A percentile compares a stretch with the other conserved stretches of the same genome.
Conservation (phyloP, 2,888 invertebrate species). For the Tribolium freemani region DNA sequence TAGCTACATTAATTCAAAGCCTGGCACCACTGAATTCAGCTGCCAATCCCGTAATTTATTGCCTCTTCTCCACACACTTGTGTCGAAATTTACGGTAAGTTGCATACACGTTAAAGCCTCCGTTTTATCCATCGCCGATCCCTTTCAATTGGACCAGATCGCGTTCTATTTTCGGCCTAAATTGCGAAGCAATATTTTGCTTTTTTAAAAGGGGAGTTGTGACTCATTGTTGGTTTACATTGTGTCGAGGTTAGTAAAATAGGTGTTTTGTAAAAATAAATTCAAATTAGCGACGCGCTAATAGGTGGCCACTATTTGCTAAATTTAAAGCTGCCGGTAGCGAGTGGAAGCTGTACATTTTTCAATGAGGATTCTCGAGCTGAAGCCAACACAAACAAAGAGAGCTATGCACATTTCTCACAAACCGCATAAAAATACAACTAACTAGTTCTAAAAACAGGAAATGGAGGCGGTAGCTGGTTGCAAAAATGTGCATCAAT, state of each 20-base stretch:
- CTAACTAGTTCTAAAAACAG: background rate
- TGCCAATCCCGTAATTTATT: slow-evolving; percentile 95
- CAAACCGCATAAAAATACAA: background rate
- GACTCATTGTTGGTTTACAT: background rate
- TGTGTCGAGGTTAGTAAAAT: background rate
- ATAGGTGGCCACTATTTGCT: background rate
- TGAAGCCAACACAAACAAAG: background rate
- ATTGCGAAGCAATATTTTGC: background rate
- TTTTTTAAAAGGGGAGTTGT: background rate
- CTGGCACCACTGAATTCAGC: slow-evolving; percentile 94
- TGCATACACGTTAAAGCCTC: slow-evolving; percentile 8
- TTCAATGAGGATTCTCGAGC: background rate
- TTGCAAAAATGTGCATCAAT: background rate
- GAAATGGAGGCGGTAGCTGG: background rate
- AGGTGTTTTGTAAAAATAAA: slow-evolving; percentile 27
- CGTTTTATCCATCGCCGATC: background rate
- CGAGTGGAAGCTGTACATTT: background rate
- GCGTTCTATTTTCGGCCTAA: background rate
- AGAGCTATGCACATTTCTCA: background rate
- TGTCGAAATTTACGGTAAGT: slow-evolving; percentile 87
- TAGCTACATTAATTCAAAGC: slow-evolving; percentile 95
- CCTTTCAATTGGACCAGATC: background rate
- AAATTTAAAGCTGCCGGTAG: slow-evolving; percentile 5
- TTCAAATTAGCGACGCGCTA: slow-evolving; percentile 9
- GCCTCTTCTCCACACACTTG: slow-evolving; percentile 92